phyloP scores from a whole-genome alignment of 2,113 vertebrate species.

The Otocyon megalotis region DNA sequence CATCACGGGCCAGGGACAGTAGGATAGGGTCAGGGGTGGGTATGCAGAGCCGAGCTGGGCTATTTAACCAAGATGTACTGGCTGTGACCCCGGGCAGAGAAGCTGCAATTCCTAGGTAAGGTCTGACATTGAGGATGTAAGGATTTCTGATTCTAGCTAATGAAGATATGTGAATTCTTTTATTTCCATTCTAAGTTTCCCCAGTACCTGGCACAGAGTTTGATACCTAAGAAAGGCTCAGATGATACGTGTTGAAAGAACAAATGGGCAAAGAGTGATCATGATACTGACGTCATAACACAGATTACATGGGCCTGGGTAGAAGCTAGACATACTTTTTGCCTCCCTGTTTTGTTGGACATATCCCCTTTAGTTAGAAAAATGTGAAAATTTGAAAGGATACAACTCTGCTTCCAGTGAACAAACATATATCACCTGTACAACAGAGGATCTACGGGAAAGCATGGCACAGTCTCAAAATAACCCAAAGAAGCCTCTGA shows the following conservation, averaged over 20 bases:
- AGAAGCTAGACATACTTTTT: background rate
- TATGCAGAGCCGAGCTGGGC: too few species aligned
- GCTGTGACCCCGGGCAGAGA: background rate
- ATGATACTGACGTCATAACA: background rate
- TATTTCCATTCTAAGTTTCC: background rate
- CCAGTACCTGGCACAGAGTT: background rate
- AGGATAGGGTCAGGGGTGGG: rapidly evolving
- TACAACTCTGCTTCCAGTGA: conserved; percentile 51
- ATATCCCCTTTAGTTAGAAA: conserved; percentile 42
- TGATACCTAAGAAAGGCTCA: background rate
- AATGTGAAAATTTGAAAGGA: conserved; percentile 48
- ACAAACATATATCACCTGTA: background rate
- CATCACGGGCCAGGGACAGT: background rate
- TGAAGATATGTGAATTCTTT: background rate
- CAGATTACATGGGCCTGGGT: background rate
- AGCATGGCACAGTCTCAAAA: background rate
- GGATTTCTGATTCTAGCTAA: background rate
- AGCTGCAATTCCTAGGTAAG: background rate
- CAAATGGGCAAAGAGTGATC: background rate
- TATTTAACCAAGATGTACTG: background rate
- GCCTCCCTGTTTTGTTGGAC: conserved; percentile 42
- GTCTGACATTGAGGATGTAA: background rate
- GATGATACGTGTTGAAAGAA: background rate
- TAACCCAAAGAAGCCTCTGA: background rate
- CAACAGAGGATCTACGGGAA: background rate